phyloP scores from a whole-genome alignment of 1,140 invertebrate genomes.

The Lucilia sericata region DNA sequence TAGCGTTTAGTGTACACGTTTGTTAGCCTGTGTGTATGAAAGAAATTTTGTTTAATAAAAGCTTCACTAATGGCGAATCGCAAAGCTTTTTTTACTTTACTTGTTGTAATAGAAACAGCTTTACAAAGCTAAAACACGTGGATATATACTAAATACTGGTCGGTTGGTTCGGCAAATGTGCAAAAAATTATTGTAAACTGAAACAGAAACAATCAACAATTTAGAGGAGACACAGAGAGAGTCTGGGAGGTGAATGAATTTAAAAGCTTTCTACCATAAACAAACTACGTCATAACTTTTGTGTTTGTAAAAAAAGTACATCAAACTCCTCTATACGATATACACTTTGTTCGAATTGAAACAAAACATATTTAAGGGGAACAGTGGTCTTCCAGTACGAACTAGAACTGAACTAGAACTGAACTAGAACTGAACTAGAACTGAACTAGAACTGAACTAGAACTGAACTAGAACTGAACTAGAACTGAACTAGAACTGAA shows the following conservation, averaged over 20 bases:
- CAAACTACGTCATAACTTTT: slow-evolving; percentile 17
- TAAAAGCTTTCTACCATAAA: background rate
- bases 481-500: too few species aligned
- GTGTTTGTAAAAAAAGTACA: background rate
- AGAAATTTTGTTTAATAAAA: background rate
- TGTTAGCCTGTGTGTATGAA: background rate
- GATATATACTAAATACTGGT: background rate
- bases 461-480: too few species aligned
- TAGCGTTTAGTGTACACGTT: background rate
- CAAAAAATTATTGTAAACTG: background rate
- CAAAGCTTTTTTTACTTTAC: background rate
- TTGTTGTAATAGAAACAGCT: slow-evolving; percentile 28
- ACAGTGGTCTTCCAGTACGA: background rate
- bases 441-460: too few species aligned
- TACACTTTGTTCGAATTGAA: background rate
- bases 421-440: too few species aligned
- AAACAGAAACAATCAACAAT: slow-evolving; percentile 12
- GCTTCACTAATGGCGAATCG: background rate
- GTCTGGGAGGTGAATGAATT: background rate
- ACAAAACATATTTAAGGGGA: background rate
- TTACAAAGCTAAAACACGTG: slow-evolving; percentile 18
- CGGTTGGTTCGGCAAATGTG: too few species aligned
- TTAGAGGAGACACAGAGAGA: background rate
- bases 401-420: too few species aligned
- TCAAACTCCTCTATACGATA: background rate